phyloP scores from a whole-genome alignment of 2,888 invertebrate genomes.

The Cosmia trapezina region DNA sequence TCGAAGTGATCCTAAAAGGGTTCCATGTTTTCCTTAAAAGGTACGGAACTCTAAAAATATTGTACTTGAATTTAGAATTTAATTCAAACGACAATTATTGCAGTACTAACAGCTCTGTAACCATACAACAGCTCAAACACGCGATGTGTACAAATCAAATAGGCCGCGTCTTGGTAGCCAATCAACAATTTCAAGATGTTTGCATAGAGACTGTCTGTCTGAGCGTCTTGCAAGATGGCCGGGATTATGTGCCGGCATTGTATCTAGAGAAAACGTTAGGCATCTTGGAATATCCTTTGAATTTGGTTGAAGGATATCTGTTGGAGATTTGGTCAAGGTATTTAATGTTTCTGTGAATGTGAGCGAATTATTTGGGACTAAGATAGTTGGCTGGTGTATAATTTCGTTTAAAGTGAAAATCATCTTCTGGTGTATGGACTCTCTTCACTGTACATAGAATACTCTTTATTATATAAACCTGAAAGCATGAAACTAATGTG shows the following conservation, averaged over 20 bases:
- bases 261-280: conserved; percentile 58
- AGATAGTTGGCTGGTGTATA: background rate
- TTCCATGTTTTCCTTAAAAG: too few species aligned
- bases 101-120: conserved; percentile 71
- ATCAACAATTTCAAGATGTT: conserved; percentile 89
- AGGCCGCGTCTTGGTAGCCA: conserved; percentile 82
- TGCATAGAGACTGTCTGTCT: conserved; percentile 73
- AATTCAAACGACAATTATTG: conserved; percentile 2
- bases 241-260: conserved; percentile 60
- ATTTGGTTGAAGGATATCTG: conserved; percentile 39
- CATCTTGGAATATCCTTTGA: conserved; percentile 61
- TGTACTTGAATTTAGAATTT: background rate
- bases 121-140: conserved; percentile 67
- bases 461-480: background rate
- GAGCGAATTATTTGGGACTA: conserved; percentile 4
- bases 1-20: too few species aligned
- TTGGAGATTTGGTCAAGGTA: conserved; percentile 19
- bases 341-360: conserved; percentile 35
- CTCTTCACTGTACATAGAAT: background rate
- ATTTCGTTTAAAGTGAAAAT: background rate
- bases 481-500: too few species aligned
- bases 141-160: conserved; percentile 87
- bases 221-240: conserved; percentile 58
- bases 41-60: background rate
- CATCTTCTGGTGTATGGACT: background rate